phyloP scores from a whole-genome alignment of 2,113 vertebrate species.

The Hippopotamus amphibius region DNA sequence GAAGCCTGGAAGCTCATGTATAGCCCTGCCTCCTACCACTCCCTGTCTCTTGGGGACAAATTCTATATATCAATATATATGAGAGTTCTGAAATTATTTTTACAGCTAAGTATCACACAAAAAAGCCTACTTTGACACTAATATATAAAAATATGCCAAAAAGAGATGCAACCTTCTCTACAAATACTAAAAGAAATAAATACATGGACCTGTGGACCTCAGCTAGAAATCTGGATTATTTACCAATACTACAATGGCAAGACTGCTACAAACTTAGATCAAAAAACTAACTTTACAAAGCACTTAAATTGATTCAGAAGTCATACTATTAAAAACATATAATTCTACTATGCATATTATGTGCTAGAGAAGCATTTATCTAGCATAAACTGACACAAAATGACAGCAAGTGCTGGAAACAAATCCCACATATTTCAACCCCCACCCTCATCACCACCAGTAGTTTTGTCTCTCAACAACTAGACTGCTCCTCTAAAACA shows the following conservation, averaged over 20 bases:
- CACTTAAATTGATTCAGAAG: not conserved
- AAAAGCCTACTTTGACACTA: not conserved
- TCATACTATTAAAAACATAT: not conserved
- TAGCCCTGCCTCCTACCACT: not conserved
- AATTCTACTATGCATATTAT: not conserved
- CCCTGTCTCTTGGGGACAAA: not conserved
- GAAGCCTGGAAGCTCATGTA: not conserved
- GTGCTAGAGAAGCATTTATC: not conserved
- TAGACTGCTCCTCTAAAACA: not conserved
- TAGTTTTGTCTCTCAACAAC: not conserved
- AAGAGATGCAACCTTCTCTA: not conserved
- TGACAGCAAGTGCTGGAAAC: not conserved
- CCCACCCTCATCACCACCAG: not conserved
- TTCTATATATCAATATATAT: not conserved
- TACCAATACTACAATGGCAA: not conserved
- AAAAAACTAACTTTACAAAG: slow-evolving; percentile 7
- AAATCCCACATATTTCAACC: not conserved
- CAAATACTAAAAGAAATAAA: not conserved
- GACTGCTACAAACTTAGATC: not conserved
- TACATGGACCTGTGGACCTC: not conserved
- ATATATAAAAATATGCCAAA: not conserved
- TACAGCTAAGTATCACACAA: not conserved
- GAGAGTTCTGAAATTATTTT: not conserved
- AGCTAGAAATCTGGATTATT: not conserved
- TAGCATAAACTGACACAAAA: not conserved